Evolutionary conservation across 1,140 invertebrate genomes (phyloP), one percentile per base, ranked within the genome.

Genomic region (Drosophila persimilis): DNA sequence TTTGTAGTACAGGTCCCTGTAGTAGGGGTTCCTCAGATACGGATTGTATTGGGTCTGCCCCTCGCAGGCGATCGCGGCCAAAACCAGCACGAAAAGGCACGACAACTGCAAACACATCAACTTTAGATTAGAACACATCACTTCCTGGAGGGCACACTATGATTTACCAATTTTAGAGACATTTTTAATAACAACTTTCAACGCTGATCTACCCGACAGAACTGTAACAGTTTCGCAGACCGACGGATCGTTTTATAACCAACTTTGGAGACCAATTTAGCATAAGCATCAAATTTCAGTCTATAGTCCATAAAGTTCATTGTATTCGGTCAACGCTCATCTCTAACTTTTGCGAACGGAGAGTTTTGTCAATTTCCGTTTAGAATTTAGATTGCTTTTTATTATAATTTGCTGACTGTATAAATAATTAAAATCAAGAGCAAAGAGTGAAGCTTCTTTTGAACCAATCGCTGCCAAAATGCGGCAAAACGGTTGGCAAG

Each of bases 351-450:
- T 39, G 24, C 44, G 58, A 55, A 50, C 63, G 47, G 64, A 56
- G 59, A 60, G 26, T 63, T 78, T 3, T 39, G 71, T 50, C 76
- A 88, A 72, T 88, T 88, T 88, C 83, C 83, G 83, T 78, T 88
- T 81, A 88, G 78, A 88, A 88, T 88, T 83, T 86, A 71, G 71
- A 89, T 88, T 88, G 71, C 56, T 56, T 83, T 84, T 88, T 88
- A 88, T 47, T 72, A 76, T 45, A 64, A 60, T 57, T 67, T 44
- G 44, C 61, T 29, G 45, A 58, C 29, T 74, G 55, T 53, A 54
- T 50, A 24, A 53, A 72, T 74, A 59, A 74, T 75, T 75, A 61
- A 75, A 51, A 57, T 69, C 35, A 26, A 26, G 63, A 56, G 61
- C 51, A 8, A 31, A 31, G 29, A 31, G 29, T 8, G 29, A 7